Evolutionary conservation across 2,797 vertebrate genomes (phyloP).

Genomic region (Austrolebias charrua): DNA sequence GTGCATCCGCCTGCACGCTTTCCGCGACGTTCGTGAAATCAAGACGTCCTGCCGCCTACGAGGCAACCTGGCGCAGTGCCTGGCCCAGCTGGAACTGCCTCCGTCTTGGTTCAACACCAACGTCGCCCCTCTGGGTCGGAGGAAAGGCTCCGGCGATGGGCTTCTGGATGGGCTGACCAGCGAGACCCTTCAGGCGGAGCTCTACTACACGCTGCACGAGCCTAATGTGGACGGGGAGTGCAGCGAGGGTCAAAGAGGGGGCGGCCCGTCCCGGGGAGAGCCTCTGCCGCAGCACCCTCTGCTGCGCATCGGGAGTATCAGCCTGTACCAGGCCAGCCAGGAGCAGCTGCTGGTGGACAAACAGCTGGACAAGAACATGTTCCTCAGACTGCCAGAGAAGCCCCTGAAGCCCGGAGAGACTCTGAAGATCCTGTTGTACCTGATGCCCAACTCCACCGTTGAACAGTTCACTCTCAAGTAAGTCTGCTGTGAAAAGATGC

Average conservation of each 20-base stretch:
- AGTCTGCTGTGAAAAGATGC: constrained; percentile 41
- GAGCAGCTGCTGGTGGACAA: constrained; percentile 89
- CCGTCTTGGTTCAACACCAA: constrained; percentile 91
- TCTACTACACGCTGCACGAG: constrained; percentile 93
- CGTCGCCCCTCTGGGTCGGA: constrained; percentile 81
- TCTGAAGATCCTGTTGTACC: constrained; percentile 87
- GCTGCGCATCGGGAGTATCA: constrained; percentile 95
- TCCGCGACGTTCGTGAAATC: constrained; percentile 89
- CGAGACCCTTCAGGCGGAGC: constrained; percentile 89
- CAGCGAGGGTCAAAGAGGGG: constrained; percentile 74
- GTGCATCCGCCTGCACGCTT: constrained; percentile 91
- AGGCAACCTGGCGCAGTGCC: constrained; percentile 90
- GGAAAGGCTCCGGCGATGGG: constrained; percentile 81
- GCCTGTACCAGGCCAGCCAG: constrained; percentile 86
- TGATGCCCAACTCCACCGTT: constrained; percentile 91
- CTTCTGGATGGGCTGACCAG: constrained; percentile 77
- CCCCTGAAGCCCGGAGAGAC: constrained; percentile 91
- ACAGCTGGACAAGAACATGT: constrained; percentile 88
- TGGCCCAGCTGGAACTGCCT: constrained; percentile 91
- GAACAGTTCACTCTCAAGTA: constrained; percentile 97
- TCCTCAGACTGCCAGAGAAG: constrained; percentile 90
- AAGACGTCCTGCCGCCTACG: constrained; percentile 91
- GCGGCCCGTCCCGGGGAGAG: constrained; percentile 76
- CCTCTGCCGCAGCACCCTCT: constrained; percentile 91
- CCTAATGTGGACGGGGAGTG: constrained; percentile 84